Evolutionary conservation across 2,888 invertebrate species (phyloP), one percentile per base, ranked within the genome.

Genomic region (Ectropis crepuscularia): DNA sequence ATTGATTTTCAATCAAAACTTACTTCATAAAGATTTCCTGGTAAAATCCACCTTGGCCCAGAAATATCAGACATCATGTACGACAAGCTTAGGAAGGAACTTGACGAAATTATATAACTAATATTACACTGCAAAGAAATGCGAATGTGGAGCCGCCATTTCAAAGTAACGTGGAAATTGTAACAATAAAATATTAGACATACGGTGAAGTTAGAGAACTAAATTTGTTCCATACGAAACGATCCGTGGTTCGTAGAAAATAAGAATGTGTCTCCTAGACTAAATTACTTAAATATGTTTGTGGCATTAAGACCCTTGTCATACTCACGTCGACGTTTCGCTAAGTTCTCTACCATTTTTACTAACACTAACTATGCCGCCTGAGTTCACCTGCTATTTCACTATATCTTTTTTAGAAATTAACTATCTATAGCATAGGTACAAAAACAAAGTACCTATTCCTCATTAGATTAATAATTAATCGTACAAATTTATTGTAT

Each of bases 221-320:
- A 28, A 28, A 28, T 28, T 28, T 28, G 16, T 38, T 11, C 6
- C 37, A 38, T 38, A 5, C 6, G 5, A 10, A 39, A 7, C 6
- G 1, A 6, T 39, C 2, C n/a, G 8, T 39, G 8, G 5, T 37
- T 12, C 8, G 37, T 38, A 12, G n/a, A 8, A 5, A 38, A 49
- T 2, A 0, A 37, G n/a, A 49, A 12, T n/a, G 37, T 38, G 8
- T 37, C 49, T 8, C 49, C 49, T 41, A 41, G 5, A n/a, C 8
- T 11, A 2, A 9, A 47, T 10, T 7, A 12, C 6, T 5, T 9
- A 37, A n/a, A 6, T 37, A 43, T n/a, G 6, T n/a, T n/a, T 10
- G 43, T 11, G 11, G 7, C 0, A 6, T 38, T 8, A 49, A 49
- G 38, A 49, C 49, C 49, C 49, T 49, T 49, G 49, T 49, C 49